Conservation (phyloP, 2,797 vertebrate species). For the Sebastes wilsoni region DNA sequence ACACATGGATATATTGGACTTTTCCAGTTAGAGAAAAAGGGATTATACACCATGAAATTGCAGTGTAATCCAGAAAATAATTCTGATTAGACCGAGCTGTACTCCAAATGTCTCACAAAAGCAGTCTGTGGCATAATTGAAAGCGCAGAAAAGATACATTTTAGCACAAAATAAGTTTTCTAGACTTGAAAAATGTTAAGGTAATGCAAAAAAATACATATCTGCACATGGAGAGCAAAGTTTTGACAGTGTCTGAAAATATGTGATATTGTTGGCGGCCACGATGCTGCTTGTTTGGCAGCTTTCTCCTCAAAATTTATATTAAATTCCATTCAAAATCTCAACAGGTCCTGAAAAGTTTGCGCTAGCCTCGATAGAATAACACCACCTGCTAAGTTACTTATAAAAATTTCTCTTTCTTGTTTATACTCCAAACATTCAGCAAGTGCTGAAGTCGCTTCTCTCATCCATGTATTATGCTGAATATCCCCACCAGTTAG, state of each 20-base stretch:
- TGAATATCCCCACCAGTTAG: conserved; percentile 5
- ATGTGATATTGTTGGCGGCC: conserved; percentile 54
- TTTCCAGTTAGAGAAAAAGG: conserved; percentile 10
- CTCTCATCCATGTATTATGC: not conserved
- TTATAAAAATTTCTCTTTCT: conserved; percentile 8
- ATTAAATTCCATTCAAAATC: conserved; percentile 49
- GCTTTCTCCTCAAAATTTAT: conserved; percentile 41
- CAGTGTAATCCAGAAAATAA: not conserved
- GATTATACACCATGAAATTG: conserved; percentile 4
- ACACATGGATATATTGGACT: conserved; percentile 10
- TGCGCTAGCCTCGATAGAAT: conserved; percentile 21
- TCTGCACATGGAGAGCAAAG: conserved; percentile 18
- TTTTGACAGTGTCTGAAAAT: conserved; percentile 44
- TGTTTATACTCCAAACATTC: conserved; percentile 43
- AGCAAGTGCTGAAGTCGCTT: not conserved
- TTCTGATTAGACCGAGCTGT: not conserved
- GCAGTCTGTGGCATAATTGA: not conserved
- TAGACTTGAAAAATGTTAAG: not conserved
- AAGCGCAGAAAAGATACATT: not conserved
- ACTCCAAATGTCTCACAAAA: conserved; percentile 1
- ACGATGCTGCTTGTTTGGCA: conserved; percentile 21
- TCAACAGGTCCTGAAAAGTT: conserved; percentile 25
- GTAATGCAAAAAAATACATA: not conserved
- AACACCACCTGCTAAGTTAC: conserved; percentile 21
- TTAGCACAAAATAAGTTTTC: not conserved